These are phyloP conservation scores for Craniophora ligustri DNA, from an alignment of 2,888 invertebrate species.

Conservation along the genomic window DNA sequence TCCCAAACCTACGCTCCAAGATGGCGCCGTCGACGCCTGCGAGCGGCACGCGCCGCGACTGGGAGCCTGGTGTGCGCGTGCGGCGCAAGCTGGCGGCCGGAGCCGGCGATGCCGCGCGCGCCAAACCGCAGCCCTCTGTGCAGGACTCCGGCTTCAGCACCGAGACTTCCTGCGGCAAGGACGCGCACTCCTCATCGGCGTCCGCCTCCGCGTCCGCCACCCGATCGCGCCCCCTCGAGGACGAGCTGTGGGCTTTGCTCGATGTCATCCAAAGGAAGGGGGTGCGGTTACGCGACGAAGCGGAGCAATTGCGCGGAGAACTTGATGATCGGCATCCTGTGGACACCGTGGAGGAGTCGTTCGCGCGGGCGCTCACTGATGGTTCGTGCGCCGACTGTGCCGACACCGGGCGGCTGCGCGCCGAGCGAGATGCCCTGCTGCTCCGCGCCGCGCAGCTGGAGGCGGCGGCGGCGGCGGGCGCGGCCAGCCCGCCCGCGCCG, in stretches of 20 bases:
- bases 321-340: constrained; percentile 66
- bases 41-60: constrained; percentile 89
- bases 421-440: constrained; percentile 93
- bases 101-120: constrained; percentile 82
- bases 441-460: constrained; percentile 90
- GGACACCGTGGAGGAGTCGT: constrained; percentile 90
- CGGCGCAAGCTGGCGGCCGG: constrained; percentile 89
- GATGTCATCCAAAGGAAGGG: constrained; percentile 95
- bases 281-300: constrained; percentile 91
- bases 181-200: constrained; percentile 91
- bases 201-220: constrained; percentile 88
- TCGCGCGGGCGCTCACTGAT: constrained; percentile 83
- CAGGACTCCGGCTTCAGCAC: constrained; percentile 97
- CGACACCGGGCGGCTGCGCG: constrained; percentile 88
- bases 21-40: constrained; percentile 91
- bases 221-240: constrained; percentile 89
- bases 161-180: constrained; percentile 94
- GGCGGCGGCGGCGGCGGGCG: constrained; percentile 83
- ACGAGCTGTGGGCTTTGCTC: constrained; percentile 95
- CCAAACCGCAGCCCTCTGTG: constrained; percentile 90
- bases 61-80: constrained; percentile 94
- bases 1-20: constrained; percentile 96
- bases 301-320: constrained; percentile 90
- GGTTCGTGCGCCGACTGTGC: constrained; percentile 67
- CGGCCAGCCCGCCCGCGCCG: constrained; percentile 74